Percentiles rank a stretch among this genome's conserved stretches.
Conservation (phyloP, 37 sponge, comb jelly and placozoan genomes). For the Theonella swinhoei region DNA sequence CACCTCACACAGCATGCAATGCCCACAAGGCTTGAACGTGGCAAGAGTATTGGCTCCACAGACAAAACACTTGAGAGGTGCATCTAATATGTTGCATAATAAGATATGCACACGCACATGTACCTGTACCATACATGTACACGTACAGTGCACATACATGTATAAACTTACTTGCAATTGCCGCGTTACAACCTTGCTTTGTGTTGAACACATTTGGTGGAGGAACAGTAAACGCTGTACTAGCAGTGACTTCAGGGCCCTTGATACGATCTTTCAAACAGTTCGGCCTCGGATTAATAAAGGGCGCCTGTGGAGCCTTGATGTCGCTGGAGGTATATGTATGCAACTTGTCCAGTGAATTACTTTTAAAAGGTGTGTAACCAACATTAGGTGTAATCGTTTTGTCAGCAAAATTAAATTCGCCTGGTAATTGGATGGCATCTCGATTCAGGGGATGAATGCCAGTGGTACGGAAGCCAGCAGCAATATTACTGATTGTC, state of each 20-base stretch:
- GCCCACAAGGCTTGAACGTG: slow-evolving; percentile 16
- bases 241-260: neutral
- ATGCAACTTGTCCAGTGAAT: neutral
- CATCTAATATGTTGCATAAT: neutral
- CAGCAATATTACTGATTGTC: slow-evolving; percentile 16
- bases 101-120: neutral
- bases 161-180: neutral
- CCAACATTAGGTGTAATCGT: neutral
- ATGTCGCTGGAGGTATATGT: too few species aligned
- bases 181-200: neutral
- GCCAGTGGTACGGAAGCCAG: slow-evolving; percentile 13
- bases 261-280: too few species aligned
- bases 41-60: slow-evolving; percentile 2
- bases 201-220: neutral
- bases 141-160: too few species aligned
- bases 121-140: too few species aligned
- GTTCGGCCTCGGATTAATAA: too few species aligned
- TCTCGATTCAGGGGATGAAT: slow-evolving; percentile 3
- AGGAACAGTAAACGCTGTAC: neutral
- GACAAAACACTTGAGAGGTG: neutral
- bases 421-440: too few species aligned
- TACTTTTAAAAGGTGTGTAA: neutral
- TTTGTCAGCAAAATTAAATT: neutral
- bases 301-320: too few species aligned
- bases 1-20: neutral